These are phyloP conservation scores for Candidula unifasciata DNA, from an alignment of 2,888 invertebrate genomes.

Conservation along the genomic window DNA sequence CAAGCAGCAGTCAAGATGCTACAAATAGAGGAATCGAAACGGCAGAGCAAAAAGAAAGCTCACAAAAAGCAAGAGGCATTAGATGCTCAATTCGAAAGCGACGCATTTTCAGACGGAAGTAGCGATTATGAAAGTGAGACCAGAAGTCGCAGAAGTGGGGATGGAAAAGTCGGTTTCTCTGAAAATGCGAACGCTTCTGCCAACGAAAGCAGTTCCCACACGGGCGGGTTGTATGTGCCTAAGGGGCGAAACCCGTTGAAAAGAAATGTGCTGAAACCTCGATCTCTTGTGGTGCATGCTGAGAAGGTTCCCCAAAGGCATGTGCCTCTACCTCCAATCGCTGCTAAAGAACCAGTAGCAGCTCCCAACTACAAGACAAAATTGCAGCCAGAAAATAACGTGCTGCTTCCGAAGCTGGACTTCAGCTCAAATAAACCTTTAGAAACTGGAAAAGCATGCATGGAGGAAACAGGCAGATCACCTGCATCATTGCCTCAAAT, in stretches of 20 bases:
- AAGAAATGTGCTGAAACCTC: neutral
- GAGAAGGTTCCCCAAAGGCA: too few relatives aligned
- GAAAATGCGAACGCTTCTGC: neutral
- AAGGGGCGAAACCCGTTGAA: neutral
- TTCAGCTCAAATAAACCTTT: neutral
- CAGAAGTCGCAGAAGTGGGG: neutral
- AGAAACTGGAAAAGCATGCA: neutral
- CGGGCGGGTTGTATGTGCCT: neutral
- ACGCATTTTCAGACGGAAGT: neutral
- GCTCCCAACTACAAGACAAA: neutral
- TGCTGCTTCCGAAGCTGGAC: neutral
- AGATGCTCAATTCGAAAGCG: neutral
- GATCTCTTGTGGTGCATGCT: neutral
- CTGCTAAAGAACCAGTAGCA: neutral
- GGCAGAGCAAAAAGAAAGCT: neutral
- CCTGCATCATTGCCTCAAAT: too few relatives aligned
- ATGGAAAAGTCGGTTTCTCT: neutral
- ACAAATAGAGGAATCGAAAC: neutral
- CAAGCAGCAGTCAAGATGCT: slow-evolving; percentile 1
- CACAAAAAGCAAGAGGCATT: neutral
- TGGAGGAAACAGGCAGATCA: neutral
- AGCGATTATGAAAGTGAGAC: neutral
- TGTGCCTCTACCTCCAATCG: neutral
- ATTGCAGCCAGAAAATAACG: neutral
- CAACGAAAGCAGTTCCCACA: neutral